Evolutionary conservation across 1,140 invertebrate genomes (phyloP).

Genomic region (Cotesia vestalis): DNA sequence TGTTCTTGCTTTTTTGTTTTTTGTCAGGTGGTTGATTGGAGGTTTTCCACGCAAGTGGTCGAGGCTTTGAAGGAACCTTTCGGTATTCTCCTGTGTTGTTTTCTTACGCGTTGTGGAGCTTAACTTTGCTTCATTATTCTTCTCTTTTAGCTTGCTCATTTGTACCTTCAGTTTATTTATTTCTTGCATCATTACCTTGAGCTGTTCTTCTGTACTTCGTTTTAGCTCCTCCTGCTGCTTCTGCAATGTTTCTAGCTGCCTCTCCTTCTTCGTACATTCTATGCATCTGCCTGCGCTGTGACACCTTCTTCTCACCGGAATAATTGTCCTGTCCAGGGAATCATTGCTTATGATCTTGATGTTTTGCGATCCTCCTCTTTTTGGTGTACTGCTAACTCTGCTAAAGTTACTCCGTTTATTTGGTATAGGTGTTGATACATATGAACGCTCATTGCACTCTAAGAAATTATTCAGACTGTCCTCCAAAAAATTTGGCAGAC

Average conservation of each 20-base stretch:
- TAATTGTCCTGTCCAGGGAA: too few relatives aligned
- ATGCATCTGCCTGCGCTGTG: background rate
- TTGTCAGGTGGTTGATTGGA: too few relatives aligned
- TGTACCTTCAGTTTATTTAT: constrained; percentile 4
- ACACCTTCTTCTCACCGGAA: background rate
- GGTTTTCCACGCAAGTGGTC: too few relatives aligned
- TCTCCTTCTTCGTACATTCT: background rate
- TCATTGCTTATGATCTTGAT: too few relatives aligned
- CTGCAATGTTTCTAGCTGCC: background rate
- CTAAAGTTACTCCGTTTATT: too few relatives aligned
- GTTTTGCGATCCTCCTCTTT: too few relatives aligned
- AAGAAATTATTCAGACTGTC: too few relatives aligned
- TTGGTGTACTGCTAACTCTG: too few relatives aligned
- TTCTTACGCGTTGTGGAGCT: background rate
- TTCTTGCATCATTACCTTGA: background rate
- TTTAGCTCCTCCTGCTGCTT: constrained; percentile 14
- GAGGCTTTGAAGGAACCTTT: background rate
- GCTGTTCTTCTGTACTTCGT: constrained; percentile 7
- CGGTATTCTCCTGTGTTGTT: constrained; percentile 4
- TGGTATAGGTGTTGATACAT: too few relatives aligned
- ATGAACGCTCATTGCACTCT: too few relatives aligned
- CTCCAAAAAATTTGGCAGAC: too few relatives aligned
- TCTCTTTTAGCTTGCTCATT: background rate
- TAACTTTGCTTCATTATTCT: background rate
- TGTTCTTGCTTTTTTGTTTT: too few relatives aligned